These are phyloP conservation scores for Sceloporus undulatus DNA, from an alignment of 2,113 vertebrate species.

Conservation along the genomic window DNA sequence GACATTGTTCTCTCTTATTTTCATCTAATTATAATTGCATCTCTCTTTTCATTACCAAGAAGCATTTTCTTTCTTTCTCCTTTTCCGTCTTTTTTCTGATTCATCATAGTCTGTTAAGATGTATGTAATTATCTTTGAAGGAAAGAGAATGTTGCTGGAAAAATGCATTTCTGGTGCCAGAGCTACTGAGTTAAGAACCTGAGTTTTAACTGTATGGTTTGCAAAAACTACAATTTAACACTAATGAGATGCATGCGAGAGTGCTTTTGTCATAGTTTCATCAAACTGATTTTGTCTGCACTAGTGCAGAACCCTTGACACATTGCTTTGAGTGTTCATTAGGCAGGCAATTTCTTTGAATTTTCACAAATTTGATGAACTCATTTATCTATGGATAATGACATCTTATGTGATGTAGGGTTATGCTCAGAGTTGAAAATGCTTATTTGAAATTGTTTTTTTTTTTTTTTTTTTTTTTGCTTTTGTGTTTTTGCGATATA, in stretches of 20 bases:
- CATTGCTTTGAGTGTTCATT: slow-evolving; percentile 81
- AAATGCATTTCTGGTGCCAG: neutral
- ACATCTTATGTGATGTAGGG: slow-evolving; percentile 80
- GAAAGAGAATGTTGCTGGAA: slow-evolving; percentile 48
- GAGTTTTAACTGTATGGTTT: slow-evolving; percentile 40
- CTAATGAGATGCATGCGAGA: slow-evolving; percentile 84
- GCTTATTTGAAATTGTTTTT: slow-evolving; percentile 54
- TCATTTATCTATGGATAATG: slow-evolving; percentile 88
- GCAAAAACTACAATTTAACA: slow-evolving; percentile 71
- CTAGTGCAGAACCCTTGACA: slow-evolving; percentile 85
- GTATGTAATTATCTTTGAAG: neutral
- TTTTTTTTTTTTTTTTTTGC: slow-evolving; percentile 62
- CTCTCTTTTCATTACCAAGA: slow-evolving; percentile 40
- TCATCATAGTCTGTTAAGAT: neutral
- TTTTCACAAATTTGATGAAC: slow-evolving; percentile 93
- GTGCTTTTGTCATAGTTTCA: slow-evolving; percentile 76
- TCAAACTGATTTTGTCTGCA: slow-evolving; percentile 83
- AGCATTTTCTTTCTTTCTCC: slow-evolving; percentile 17
- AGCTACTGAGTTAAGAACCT: slow-evolving; percentile 41
- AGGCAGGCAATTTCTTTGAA: slow-evolving; percentile 79
- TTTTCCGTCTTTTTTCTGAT: neutral
- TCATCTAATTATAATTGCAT: neutral
- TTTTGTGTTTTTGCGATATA: slow-evolving; percentile 48
- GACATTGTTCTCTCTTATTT: neutral
- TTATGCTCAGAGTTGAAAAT: slow-evolving; percentile 64